A percentile compares a stretch with the other conserved stretches of the same genome.
Evolutionary conservation across 2,797 vertebrate genomes (phyloP).

Genomic region (Sebastolobus alascanus): DNA sequence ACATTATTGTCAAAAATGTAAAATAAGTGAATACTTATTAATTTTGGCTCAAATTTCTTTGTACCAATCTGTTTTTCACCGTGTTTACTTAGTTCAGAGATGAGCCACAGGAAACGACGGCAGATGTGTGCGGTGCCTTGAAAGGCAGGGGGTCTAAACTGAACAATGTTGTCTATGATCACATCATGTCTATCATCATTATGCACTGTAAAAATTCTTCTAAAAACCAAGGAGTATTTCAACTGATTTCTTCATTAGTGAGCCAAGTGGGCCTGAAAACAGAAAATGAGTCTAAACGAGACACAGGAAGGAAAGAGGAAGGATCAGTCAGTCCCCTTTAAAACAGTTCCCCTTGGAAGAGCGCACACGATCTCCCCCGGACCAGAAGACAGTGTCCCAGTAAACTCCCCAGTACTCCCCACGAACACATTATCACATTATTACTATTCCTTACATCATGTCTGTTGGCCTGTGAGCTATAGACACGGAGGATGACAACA

Average conservation of each 20-base stretch:
- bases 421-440: constrained; percentile 68
- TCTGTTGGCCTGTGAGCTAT: constrained; percentile 79
- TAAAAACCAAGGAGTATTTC: constrained; percentile 46
- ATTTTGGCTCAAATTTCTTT: constrained; percentile 29
- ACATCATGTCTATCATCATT: not conserved
- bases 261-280: constrained; percentile 24
- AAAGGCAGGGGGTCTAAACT: constrained; percentile 39
- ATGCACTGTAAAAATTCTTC: not conserved
- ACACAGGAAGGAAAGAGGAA: constrained; percentile 55
- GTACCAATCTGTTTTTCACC: constrained; percentile 37
- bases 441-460: constrained; percentile 86
- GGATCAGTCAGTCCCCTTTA: not conserved
- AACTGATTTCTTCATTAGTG: constrained; percentile 68
- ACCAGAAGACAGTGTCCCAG: constrained; percentile 70
- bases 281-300: constrained; percentile 15
- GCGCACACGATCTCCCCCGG: constrained; percentile 34
- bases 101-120: constrained; percentile 18
- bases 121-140: constrained; percentile 23
- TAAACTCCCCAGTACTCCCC: constrained; percentile 65
- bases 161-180: constrained; percentile 18
- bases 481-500: constrained; percentile 77
- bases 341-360: constrained; percentile 56
- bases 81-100: constrained; percentile 32
- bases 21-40: constrained; percentile 17
- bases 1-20: constrained; percentile 31